Evolutionary conservation across 2,888 invertebrate species (phyloP).

Genomic region (Lutraria lutraria): DNA sequence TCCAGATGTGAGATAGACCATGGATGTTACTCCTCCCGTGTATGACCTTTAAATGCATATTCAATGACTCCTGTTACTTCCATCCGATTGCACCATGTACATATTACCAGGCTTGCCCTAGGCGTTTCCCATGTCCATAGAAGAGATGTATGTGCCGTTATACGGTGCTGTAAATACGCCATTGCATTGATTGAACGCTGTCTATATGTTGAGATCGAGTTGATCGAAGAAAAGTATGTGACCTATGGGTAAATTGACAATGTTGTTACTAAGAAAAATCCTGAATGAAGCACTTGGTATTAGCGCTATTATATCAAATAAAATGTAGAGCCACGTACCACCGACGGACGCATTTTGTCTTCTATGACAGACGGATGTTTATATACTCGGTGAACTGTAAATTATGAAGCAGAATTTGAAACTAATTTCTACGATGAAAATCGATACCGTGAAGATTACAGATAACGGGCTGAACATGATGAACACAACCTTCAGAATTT

Average conservation of each 20-base stretch:
- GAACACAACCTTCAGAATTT: too few species aligned
- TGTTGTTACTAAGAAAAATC: neutral
- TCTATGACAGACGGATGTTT: too few species aligned
- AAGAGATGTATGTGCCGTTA: slow-evolving; percentile 42
- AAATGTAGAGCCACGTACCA: too few species aligned
- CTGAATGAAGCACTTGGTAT: slow-evolving; percentile 31
- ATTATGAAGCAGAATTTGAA: too few species aligned
- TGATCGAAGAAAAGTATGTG: slow-evolving; percentile 14
- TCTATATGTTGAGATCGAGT: slow-evolving; percentile 12
- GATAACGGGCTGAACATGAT: too few species aligned
- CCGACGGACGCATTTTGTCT: too few species aligned
- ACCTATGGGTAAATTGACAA: neutral
- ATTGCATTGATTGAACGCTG: neutral
- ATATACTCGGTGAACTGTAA: too few species aligned
- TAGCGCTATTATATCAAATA: too few species aligned
- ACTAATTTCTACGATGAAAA: too few species aligned
- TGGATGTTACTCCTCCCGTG: slow-evolving; percentile 11
- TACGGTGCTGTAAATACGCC: slow-evolving; percentile 28
- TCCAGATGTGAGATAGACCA: neutral
- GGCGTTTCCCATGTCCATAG: slow-evolving; percentile 25
- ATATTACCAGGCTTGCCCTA: neutral
- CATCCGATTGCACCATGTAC: slow-evolving; percentile 41
- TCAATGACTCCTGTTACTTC: neutral
- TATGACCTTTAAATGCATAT: slow-evolving; percentile 15
- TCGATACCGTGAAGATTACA: too few species aligned